phyloP scores from a whole-genome alignment of 2,113 vertebrate genomes.

The Ursus arctos region DNA sequence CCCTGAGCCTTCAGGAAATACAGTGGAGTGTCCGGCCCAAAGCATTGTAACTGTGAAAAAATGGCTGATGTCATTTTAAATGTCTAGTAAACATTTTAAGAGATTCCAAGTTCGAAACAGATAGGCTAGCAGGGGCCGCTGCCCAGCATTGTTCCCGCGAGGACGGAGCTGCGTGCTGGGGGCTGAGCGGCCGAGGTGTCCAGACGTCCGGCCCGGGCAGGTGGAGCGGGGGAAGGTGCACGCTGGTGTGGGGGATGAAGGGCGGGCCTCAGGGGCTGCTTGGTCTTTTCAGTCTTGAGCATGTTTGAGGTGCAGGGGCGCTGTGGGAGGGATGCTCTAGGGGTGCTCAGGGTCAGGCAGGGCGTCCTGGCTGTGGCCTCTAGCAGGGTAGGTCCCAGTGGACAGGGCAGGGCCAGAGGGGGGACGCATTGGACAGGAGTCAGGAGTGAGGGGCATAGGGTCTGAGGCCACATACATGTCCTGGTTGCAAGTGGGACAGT shows the following conservation, averaged over 20 bases:
- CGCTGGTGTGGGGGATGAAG: too few species aligned
- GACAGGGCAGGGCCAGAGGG: not conserved
- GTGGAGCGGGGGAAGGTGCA: not conserved
- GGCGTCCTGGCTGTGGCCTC: not conserved
- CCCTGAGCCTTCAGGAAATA: too few species aligned
- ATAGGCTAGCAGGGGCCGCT: not conserved
- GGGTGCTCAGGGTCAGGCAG: not conserved
- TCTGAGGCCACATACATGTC: accelerated
- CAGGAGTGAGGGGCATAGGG: not conserved
- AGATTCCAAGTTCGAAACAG: not conserved
- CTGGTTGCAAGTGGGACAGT: not conserved
- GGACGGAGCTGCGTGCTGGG: not conserved
- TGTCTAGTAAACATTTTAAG: not conserved
- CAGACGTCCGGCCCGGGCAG: not conserved
- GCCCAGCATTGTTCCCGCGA: not conserved
- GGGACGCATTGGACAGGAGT: not conserved
- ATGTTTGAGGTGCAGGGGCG: not conserved
- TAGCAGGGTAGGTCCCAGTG: accelerated
- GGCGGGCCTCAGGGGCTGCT: not conserved
- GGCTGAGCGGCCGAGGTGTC: not conserved
- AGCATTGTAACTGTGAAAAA: not conserved
- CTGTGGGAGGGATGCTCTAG: not conserved
- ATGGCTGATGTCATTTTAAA: not conserved
- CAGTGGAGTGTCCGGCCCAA: not conserved
- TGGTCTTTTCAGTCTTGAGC: not conserved